Conservation (phyloP, 2,113 vertebrate species). For the Sprattus sprattus region DNA sequence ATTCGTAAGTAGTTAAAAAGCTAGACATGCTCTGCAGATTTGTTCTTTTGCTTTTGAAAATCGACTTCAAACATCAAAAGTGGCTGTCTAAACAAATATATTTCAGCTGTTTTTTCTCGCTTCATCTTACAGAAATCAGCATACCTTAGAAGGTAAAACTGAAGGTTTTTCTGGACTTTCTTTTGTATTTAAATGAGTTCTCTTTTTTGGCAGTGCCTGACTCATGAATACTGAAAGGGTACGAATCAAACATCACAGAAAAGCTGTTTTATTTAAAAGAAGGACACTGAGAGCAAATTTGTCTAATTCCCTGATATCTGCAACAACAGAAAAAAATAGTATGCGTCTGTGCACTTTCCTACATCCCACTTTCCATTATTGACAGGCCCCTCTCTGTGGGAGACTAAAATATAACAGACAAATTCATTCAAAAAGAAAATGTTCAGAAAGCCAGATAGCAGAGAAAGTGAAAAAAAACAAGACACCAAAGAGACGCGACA, state of each 20-base stretch:
- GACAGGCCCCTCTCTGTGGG: not conserved
- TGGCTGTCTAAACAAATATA: not conserved
- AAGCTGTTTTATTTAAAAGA: constrained; percentile 2
- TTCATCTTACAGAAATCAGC: not conserved
- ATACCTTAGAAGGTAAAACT: constrained; percentile 4
- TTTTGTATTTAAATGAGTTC: constrained; percentile 2
- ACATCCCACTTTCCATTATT: not conserved
- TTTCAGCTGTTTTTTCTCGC: not conserved
- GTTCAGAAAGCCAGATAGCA: not conserved
- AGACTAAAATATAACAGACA: not conserved
- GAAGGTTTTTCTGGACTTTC: not conserved
- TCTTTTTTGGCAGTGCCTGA: not conserved
- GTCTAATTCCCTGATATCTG: not conserved
- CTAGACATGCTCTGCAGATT: not conserved
- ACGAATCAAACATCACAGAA: not conserved
- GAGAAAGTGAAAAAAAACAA: constrained; percentile 16
- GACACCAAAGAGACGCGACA: constrained; percentile 16
- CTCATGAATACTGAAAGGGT: constrained; percentile 10
- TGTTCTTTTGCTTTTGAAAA: not conserved
- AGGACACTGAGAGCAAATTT: not conserved
- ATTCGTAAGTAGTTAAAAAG: constrained; percentile 1
- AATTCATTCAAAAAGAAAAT: not conserved
- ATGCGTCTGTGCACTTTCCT: not conserved
- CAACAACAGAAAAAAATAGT: not conserved
- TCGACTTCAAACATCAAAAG: constrained; percentile 14